Conservation (phyloP, 2,797 vertebrate species). For the Leontopithecus rosalia region DNA sequence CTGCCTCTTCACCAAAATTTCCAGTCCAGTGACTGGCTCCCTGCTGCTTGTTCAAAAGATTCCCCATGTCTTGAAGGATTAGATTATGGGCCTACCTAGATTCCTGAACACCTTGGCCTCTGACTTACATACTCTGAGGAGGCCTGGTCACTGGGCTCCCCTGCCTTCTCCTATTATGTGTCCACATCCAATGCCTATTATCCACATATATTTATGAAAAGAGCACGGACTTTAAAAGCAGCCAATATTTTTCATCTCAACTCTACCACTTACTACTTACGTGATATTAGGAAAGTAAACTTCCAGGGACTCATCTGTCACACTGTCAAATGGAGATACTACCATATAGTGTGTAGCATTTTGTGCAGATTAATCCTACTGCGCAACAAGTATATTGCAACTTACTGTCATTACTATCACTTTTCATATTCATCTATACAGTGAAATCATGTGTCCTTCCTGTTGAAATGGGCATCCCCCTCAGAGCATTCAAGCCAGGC, state of each 20-base stretch:
- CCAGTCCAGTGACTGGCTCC: neutral
- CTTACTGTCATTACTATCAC: neutral
- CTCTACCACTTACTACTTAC: neutral
- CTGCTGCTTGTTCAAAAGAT: neutral
- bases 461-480: neutral
- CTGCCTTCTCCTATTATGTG: neutral
- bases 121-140: neutral
- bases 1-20: neutral
- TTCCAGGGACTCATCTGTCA: neutral
- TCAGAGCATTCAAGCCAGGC: neutral
- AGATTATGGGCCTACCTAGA: neutral
- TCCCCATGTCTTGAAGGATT: neutral
- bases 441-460: neutral
- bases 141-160: neutral
- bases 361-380: neutral
- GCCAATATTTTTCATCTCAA: constrained; percentile 14
- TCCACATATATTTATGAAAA: neutral
- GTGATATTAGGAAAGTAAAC: neutral
- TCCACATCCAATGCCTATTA: neutral
- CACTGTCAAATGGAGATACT: neutral
- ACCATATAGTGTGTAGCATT: neutral
- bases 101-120: neutral
- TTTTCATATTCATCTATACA: neutral
- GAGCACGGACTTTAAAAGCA: neutral
- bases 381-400: neutral